Conservation (phyloP, 2,797 vertebrate genomes). For the Crenuchus spilurus region DNA sequence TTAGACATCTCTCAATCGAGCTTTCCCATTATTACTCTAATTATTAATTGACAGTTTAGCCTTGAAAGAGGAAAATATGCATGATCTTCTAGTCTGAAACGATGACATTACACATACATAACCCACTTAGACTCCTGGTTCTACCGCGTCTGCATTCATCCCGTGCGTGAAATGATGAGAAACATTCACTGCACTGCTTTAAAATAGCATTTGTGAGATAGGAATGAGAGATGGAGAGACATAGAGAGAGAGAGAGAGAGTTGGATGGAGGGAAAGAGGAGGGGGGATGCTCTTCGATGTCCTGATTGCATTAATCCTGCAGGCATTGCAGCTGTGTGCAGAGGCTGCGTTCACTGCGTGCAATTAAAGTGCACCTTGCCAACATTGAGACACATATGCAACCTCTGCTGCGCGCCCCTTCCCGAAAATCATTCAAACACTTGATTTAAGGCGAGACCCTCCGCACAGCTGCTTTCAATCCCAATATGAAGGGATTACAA, state of each 20-base stretch:
- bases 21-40: no score
- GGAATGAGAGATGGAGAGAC: conserved; percentile 4
- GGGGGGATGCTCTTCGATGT: conserved; percentile 73
- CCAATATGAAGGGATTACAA: conserved; percentile 22
- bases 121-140: neutral
- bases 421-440: no score
- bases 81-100: neutral
- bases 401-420: no score
- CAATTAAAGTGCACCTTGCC: conserved; percentile 66
- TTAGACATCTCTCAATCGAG: no score
- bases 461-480: conserved; percentile 27
- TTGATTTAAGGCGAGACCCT: conserved; percentile 40
- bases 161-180: no score
- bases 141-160: no score
- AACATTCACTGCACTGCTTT: no score
- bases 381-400: conserved; percentile 27
- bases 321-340: conserved; percentile 97
- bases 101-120: neutral
- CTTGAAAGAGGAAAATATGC: no score
- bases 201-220: no score
- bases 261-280: conserved; percentile 46
- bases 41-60: no score
- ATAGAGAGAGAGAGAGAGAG: conserved; percentile 38
- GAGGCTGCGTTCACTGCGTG: conserved; percentile 87
- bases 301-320: conserved; percentile 90